Percentiles rank a stretch among this genome's conserved stretches.
Evolutionary conservation across 2,113 vertebrate genomes (phyloP).

Genomic region (Pseudorhombus dupliciocellatus): DNA sequence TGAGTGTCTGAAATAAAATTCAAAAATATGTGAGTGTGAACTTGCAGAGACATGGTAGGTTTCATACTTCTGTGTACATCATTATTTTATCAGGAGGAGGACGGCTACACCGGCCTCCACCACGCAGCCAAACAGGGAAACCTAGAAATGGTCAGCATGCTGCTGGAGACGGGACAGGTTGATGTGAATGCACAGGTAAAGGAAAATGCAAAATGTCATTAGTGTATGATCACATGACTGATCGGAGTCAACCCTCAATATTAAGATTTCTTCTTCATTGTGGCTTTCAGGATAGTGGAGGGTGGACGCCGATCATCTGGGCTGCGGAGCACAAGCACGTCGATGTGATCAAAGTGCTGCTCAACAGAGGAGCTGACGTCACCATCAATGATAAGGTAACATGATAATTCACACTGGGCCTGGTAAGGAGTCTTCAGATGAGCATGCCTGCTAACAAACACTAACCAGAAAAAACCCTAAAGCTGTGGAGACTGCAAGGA

Average conservation of each 20-base stretch:
- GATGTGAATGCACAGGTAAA: slow-evolving; percentile 91
- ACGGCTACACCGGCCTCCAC: slow-evolving; percentile 91
- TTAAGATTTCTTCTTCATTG: background rate
- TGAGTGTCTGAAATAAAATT: slow-evolving; percentile 51
- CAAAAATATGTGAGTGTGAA: background rate
- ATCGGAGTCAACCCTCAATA: background rate
- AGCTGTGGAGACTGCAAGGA: background rate
- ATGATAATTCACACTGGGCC: background rate
- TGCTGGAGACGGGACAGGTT: slow-evolving; percentile 90
- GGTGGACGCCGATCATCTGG: slow-evolving; percentile 96
- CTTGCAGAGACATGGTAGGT: background rate
- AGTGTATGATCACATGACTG: background rate
- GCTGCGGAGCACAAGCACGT: slow-evolving; percentile 92
- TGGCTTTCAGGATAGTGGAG: slow-evolving; percentile 85
- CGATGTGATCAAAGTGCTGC: slow-evolving; percentile 85
- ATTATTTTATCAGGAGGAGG: slow-evolving; percentile 83
- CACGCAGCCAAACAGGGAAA: slow-evolving; percentile 91
- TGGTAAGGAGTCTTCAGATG: too few species aligned
- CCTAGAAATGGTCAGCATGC: slow-evolving; percentile 86
- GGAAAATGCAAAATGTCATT: background rate
- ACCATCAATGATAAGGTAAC: slow-evolving; percentile 89
- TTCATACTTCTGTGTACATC: background rate
- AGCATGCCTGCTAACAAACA: too few species aligned
- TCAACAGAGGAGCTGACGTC: slow-evolving; percentile 89
- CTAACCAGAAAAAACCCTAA: background rate